Conservation (phyloP, 2,888 invertebrate species). For the Muschampia staudingeri region DNA sequence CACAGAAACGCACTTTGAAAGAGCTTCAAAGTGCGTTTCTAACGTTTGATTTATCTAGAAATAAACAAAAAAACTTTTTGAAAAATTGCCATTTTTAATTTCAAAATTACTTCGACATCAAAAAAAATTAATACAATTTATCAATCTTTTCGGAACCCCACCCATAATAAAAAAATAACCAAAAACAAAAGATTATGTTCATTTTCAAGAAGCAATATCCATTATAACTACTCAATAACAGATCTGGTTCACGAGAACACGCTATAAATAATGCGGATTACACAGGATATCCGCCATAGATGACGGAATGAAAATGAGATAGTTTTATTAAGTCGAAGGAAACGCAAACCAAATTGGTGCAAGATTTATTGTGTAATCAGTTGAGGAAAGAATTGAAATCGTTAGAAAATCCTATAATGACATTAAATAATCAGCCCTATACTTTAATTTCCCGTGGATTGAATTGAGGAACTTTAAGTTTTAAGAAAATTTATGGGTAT, state of each 20-base stretch:
- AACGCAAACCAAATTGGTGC: slow-evolving; percentile 25
- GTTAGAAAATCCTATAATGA: slow-evolving; percentile 6
- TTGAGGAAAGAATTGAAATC: neutral
- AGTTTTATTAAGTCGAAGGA: slow-evolving; percentile 38
- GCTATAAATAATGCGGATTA: slow-evolving; percentile 25
- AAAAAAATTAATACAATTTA: too few species aligned
- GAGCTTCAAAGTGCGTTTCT: neutral
- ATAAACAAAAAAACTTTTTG: too few species aligned
- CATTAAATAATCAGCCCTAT: neutral
- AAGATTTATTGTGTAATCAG: slow-evolving; percentile 23
- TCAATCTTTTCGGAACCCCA: too few species aligned
- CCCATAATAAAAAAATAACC: too few species aligned
- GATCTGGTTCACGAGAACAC: slow-evolving; percentile 23
- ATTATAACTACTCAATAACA: neutral
- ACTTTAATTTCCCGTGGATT: neutral
- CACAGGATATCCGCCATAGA: slow-evolving; percentile 43
- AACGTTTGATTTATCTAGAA: too few species aligned
- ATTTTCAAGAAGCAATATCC: neutral
- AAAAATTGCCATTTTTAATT: too few species aligned
- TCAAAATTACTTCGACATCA: too few species aligned
- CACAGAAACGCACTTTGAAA: neutral
- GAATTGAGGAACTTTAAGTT: neutral
- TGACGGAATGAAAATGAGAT: slow-evolving; percentile 39
- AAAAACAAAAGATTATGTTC: neutral
- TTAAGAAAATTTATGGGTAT: too few species aligned